phyloP scores from a whole-genome alignment of 2,113 vertebrate species.

The Condylura cristata region DNA sequence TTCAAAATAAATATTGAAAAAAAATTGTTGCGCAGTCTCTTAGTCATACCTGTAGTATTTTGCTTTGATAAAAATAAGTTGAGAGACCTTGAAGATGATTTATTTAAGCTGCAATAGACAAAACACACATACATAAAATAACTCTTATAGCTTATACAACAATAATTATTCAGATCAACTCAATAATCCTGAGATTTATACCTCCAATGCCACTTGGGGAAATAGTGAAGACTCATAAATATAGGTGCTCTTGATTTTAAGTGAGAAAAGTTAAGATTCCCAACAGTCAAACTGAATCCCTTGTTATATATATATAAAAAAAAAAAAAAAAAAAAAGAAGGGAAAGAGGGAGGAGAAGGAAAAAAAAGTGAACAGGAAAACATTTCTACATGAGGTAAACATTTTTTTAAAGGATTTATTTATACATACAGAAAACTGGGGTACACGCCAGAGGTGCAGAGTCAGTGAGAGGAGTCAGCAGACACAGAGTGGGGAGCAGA shows the following conservation, averaged over 20 bases:
- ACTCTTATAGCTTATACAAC: neutral
- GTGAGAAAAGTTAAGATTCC: neutral
- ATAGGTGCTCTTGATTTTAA: neutral
- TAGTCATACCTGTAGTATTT: neutral
- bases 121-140: neutral
- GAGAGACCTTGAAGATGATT: neutral
- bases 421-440: no score
- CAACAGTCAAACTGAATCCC: neutral
- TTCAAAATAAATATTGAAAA: conserved; percentile 40
- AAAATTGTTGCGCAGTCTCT: neutral
- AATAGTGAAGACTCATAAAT: neutral
- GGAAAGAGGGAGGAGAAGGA: neutral
- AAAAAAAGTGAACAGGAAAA: neutral
- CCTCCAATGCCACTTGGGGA: neutral
- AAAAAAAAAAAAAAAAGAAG: neutral
- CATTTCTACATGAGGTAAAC: neutral
- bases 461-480: no score
- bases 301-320: neutral
- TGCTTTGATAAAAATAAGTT: conserved; percentile 1
- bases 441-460: no score
- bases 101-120: neutral
- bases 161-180: conserved; percentile 15
- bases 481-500: no score
- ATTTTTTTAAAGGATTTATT: neutral
- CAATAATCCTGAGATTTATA: neutral